Evolutionary conservation across 2,113 vertebrate genomes (phyloP).

Genomic region (Myiagra hebetior): DNA sequence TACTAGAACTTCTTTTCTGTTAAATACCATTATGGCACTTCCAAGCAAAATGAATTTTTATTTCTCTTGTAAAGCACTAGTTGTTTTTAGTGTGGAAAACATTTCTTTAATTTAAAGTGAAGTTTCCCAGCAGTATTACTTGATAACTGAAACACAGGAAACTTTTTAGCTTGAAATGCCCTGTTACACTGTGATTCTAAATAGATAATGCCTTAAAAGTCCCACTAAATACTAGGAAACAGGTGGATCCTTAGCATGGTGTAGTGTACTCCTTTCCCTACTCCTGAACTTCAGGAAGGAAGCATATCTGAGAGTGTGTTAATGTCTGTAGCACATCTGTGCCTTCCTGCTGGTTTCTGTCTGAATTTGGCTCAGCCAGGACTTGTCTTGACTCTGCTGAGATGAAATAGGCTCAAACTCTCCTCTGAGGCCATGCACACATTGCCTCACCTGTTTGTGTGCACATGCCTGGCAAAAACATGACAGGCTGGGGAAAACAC

Average conservation of each 20-base stretch:
- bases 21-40: neutral
- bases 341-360: neutral
- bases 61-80: neutral
- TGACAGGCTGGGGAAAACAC: neutral
- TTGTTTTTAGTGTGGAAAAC: neutral
- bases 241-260: neutral
- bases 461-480: accelerated
- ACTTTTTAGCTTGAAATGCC: neutral
- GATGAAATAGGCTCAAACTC: neutral
- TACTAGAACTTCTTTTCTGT: neutral
- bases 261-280: neutral
- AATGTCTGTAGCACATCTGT: neutral
- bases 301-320: neutral
- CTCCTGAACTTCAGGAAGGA: neutral
- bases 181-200: neutral
- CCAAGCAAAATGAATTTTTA: neutral
- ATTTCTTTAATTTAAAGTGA: neutral
- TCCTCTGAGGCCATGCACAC: neutral
- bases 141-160: neutral
- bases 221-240: neutral
- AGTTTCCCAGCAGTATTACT: neutral
- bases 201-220: neutral
- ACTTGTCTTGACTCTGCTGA: neutral
- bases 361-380: neutral
- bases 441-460: neutral